Evolutionary conservation across 2,113 vertebrate species (phyloP).

Genomic region (Thryonomys swinderianus): DNA sequence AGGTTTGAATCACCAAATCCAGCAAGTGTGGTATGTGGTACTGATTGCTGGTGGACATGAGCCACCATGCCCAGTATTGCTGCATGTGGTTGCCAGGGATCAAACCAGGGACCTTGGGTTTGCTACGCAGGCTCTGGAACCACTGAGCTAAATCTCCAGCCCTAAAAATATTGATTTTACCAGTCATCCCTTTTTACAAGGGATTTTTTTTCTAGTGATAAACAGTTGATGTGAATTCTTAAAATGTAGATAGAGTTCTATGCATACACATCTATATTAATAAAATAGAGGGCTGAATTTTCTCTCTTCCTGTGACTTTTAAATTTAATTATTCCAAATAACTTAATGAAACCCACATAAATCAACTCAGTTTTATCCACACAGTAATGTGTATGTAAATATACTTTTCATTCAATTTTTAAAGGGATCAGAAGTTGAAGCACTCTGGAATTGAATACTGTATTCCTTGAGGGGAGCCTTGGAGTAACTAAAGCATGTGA

Average conservation of each 20-base stretch:
- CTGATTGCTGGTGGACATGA: no score
- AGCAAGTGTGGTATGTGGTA: no score
- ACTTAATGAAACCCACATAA: constrained; percentile 36
- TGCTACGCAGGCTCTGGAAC: no score
- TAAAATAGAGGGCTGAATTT: neutral
- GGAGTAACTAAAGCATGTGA: neutral
- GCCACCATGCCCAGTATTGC: no score
- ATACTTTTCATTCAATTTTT: constrained; percentile 54
- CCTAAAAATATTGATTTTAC: neutral
- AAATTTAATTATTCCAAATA: constrained; percentile 49
- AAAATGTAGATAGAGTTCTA: constrained; percentile 1
- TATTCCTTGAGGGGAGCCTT: neutral
- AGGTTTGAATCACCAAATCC: no score
- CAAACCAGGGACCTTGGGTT: no score
- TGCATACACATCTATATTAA: constrained; percentile 24
- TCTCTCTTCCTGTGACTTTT: constrained; percentile 36
- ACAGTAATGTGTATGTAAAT: constrained; percentile 71
- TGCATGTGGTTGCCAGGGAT: no score
- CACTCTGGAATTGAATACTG: constrained; percentile 46
- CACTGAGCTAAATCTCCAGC: no score
- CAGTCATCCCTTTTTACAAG: neutral
- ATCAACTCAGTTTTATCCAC: constrained; percentile 56
- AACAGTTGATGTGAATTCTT: neutral
- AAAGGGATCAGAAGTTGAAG: constrained; percentile 60
- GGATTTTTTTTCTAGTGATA: constrained; percentile 18